phyloP scores from a whole-genome alignment of 2,797 vertebrate species.

The Siniperca undulata region DNA sequence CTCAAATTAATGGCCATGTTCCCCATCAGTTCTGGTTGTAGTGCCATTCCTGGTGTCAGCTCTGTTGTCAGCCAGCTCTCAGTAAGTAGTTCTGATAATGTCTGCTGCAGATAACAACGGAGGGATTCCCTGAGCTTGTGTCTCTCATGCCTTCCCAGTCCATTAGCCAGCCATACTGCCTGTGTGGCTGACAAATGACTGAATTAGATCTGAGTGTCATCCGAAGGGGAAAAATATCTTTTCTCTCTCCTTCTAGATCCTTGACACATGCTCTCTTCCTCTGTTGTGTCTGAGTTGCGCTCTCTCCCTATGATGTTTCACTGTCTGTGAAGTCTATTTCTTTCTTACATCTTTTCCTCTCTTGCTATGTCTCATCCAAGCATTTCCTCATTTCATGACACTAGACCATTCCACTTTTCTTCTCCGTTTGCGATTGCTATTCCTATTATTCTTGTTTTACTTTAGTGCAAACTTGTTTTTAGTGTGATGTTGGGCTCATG shows the following conservation, averaged over 20 bases:
- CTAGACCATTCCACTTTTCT: slow-evolving; percentile 14
- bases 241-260: slow-evolving; percentile 41
- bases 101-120: slow-evolving; percentile 70
- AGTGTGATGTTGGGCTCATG: slow-evolving; percentile 1
- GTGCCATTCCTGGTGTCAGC: slow-evolving; percentile 46
- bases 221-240: slow-evolving; percentile 23
- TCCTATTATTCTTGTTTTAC: slow-evolving; percentile 17
- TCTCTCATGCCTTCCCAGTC: slow-evolving; percentile 69
- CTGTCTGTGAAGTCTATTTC: slow-evolving; percentile 45
- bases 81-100: slow-evolving; percentile 71
- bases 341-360: slow-evolving; percentile 23
- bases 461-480: slow-evolving; percentile 2
- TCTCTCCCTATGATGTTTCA: slow-evolving; percentile 44
- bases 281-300: slow-evolving; percentile 33
- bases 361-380: slow-evolving; percentile 40
- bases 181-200: slow-evolving; percentile 68
- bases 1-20: slow-evolving; percentile 41
- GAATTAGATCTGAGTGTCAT: slow-evolving; percentile 70
- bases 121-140: slow-evolving; percentile 66
- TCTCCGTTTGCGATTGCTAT: slow-evolving; percentile 1
- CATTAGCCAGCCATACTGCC: slow-evolving; percentile 68
- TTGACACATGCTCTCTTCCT: slow-evolving; percentile 56
- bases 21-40: slow-evolving; percentile 37
- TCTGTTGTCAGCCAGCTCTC: slow-evolving; percentile 62
- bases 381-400: slow-evolving; percentile 29